Evolutionary conservation across 2,797 vertebrate species (phyloP).

Genomic region (Sciaenops ocellatus): DNA sequence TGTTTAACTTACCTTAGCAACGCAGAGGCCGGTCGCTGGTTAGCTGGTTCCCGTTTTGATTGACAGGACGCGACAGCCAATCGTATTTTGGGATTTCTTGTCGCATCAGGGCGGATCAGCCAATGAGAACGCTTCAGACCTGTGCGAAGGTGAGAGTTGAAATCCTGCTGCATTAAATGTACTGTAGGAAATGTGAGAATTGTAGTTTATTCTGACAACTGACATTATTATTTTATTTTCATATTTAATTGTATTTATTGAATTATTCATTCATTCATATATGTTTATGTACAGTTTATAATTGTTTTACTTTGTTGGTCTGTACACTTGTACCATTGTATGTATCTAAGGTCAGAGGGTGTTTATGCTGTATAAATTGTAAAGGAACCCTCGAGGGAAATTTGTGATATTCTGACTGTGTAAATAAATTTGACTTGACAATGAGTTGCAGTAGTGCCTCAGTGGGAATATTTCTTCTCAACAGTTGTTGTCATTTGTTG

Average conservation of each 20-base stretch:
- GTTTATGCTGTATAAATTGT: not conserved
- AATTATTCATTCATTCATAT: too few species aligned
- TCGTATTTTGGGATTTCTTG: conserved; percentile 45
- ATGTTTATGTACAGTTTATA: too few species aligned
- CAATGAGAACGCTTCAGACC: conserved; percentile 67
- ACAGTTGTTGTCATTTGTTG: conserved; percentile 10
- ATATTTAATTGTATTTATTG: too few species aligned
- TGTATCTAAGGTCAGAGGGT: not conserved
- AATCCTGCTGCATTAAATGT: conserved; percentile 56
- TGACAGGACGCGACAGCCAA: conserved; percentile 70
- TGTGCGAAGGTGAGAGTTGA: conserved; percentile 53
- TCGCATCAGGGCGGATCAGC: conserved; percentile 57
- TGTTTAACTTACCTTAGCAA: conserved; percentile 85
- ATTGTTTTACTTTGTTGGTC: too few species aligned
- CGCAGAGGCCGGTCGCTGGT: conserved; percentile 71
- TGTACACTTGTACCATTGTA: too few species aligned
- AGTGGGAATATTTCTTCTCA: not conserved
- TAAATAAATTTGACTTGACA: not conserved
- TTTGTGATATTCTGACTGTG: not conserved
- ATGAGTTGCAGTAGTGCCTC: not conserved
- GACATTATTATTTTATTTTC: too few species aligned
- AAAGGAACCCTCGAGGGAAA: not conserved
- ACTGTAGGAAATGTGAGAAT: conserved; percentile 1
- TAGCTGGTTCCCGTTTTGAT: conserved; percentile 52
- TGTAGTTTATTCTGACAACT: not conserved